Conservation (phyloP, 1,140 invertebrate genomes). For the Hormaphis cornu region DNA sequence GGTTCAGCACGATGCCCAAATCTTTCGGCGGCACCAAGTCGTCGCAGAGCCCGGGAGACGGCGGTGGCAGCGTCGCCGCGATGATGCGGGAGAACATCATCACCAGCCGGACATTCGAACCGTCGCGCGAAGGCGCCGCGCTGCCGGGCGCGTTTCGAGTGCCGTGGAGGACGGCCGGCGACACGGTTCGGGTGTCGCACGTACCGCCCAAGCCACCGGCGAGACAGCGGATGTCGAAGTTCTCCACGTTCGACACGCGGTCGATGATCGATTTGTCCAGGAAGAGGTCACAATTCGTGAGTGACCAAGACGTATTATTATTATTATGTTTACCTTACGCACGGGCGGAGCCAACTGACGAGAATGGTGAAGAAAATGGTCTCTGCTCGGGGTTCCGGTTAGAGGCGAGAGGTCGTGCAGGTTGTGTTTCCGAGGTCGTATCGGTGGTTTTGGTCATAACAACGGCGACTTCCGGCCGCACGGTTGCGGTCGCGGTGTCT, state of each 20-base stretch:
- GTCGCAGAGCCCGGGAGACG: neutral
- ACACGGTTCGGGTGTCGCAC: neutral
- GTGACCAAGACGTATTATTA: neutral
- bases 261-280: conserved; percentile 20
- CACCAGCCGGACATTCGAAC: conserved; percentile 12
- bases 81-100: conserved; percentile 6
- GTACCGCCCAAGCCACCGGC: conserved; percentile 17
- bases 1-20: conserved; percentile 24
- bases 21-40: neutral
- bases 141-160: neutral
- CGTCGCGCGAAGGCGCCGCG: neutral
- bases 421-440: no score
- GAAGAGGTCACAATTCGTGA: conserved; percentile 19
- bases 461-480: no score
- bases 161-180: neutral
- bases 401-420: no score
- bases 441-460: no score
- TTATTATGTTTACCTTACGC: no score
- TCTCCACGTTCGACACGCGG: conserved; percentile 12
- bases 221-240: conserved; percentile 4
- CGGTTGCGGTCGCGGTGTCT: no score
- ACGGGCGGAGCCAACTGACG: no score
- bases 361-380: no score
- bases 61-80: no score
- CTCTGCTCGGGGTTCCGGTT: no score